Conservation (phyloP, 2,113 vertebrate species). For the Taurulus bubalis region DNA sequence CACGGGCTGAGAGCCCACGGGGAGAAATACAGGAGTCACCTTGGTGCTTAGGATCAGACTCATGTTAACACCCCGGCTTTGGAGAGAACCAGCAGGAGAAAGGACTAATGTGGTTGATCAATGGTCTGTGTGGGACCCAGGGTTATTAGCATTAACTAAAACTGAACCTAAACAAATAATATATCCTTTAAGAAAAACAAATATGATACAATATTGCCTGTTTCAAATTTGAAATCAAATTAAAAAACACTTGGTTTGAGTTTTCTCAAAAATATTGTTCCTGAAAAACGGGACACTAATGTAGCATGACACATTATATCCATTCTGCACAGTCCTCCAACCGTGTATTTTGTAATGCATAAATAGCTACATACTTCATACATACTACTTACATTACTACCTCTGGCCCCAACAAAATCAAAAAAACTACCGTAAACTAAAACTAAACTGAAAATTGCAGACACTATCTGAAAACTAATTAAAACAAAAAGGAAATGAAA, state of each 20-base stretch:
- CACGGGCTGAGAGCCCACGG: slow-evolving; percentile 12
- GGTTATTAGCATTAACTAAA: neutral
- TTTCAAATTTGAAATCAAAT: neutral
- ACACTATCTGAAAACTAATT: neutral
- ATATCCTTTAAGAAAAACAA: too few species aligned
- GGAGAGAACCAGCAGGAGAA: neutral
- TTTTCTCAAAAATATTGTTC: neutral
- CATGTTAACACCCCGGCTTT: slow-evolving; percentile 21
- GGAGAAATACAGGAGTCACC: slow-evolving; percentile 32
- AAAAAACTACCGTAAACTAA: neutral
- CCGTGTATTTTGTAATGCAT: neutral
- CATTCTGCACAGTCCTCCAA: neutral
- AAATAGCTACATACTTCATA: neutral
- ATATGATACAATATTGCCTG: too few species aligned
- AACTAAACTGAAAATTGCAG: neutral
- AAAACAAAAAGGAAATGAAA: neutral
- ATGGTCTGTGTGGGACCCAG: neutral
- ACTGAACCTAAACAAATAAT: neutral
- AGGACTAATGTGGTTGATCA: neutral
- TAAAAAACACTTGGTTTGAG: too few species aligned
- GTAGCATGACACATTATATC: neutral
- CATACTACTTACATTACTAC: too few species aligned
- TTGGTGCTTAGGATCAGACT: slow-evolving; percentile 30
- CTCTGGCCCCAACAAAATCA: too few species aligned
- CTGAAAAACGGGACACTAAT: neutral